These are phyloP conservation scores for Cyanoderma ruficeps DNA, from an alignment of 2,113 vertebrate genomes.

Conservation along the genomic window DNA sequence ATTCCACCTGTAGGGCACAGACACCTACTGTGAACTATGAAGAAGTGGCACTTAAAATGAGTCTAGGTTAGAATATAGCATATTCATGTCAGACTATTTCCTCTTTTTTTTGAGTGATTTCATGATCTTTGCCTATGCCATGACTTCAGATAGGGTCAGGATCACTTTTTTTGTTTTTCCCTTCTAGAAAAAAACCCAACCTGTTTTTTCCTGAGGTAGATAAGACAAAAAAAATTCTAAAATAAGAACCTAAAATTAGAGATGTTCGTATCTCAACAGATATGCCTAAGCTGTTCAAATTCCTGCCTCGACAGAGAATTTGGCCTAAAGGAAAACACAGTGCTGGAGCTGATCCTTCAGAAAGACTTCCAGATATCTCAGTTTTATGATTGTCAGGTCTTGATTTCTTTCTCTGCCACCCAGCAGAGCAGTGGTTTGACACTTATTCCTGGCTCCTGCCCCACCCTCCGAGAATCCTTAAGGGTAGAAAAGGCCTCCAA, in stretches of 20 bases:
- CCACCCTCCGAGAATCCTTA: fast-evolving
- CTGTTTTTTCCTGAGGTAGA: neutral
- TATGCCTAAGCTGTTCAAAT: neutral
- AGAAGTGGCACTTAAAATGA: neutral
- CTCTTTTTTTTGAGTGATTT: neutral
- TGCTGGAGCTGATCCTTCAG: neutral
- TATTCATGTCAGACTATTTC: neutral
- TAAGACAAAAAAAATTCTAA: neutral
- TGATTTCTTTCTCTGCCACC: neutral
- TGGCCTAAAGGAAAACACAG: neutral
- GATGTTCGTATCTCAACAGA: neutral
- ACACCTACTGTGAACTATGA: neutral
- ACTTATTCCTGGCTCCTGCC: neutral
- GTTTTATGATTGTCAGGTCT: neutral
- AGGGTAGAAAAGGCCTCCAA: neutral
- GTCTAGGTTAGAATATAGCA: neutral
- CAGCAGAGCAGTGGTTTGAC: neutral
- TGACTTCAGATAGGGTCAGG: neutral
- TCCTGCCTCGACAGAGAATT: neutral
- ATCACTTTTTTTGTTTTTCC: neutral
- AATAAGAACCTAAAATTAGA: neutral
- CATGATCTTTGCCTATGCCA: neutral
- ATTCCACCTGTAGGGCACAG: neutral
- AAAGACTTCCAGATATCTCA: neutral
- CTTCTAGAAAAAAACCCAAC: neutral